phyloP scores from a whole-genome alignment of 1,140 invertebrate genomes.

The Dufourea novaeangliae region DNA sequence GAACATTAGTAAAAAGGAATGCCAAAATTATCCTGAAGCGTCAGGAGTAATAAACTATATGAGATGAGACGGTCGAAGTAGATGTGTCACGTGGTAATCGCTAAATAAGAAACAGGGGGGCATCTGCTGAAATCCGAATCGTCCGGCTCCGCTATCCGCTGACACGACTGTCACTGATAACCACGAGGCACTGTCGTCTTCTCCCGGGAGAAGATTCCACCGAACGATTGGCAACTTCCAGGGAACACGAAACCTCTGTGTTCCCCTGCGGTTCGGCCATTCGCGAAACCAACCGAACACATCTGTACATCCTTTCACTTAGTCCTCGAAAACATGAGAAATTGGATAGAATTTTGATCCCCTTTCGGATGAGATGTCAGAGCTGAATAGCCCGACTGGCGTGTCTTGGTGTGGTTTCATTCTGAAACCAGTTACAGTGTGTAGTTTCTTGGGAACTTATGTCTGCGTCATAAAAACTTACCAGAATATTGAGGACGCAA shows the following conservation, averaged over 20 bases:
- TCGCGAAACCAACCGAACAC: conserved; percentile 3
- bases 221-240: conserved; percentile 24
- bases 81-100: conserved; percentile 43
- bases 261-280: conserved; percentile 5
- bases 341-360: background rate
- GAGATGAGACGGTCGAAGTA: background rate
- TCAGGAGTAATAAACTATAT: background rate
- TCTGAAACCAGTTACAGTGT: background rate
- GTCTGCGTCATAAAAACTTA: too few relatives aligned
- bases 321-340: background rate
- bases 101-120: conserved; percentile 44
- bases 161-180: conserved; percentile 59
- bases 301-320: too few relatives aligned
- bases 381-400: background rate
- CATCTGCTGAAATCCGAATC: conserved; percentile 57
- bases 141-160: conserved; percentile 54
- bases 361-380: background rate
- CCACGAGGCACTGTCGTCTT: conserved; percentile 35
- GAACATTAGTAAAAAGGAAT: background rate
- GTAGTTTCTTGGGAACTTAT: too few relatives aligned
- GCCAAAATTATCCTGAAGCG: background rate
- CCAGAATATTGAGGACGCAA: too few relatives aligned
- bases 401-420: background rate
- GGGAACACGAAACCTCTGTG: conserved; percentile 37
- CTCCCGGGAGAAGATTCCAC: conserved; percentile 44